A percentile compares a stretch with the other conserved stretches of the same genome.
phyloP scores from a whole-genome alignment of 37 sponge, comb jelly and placozoan species.

The Axinella damicornis region DNA sequence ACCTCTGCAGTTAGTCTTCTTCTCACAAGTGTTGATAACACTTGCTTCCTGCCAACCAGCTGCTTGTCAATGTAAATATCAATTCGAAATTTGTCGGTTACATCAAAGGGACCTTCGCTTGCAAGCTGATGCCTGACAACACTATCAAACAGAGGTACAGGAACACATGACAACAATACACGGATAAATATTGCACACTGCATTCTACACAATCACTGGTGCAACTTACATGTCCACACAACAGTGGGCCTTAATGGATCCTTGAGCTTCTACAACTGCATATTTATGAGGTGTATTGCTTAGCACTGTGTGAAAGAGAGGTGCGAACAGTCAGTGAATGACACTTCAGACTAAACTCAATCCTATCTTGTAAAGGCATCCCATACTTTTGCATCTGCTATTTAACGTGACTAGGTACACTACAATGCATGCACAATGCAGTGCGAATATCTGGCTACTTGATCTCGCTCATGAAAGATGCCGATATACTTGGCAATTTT shows the following conservation, averaged over 20 bases:
- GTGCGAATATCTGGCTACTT: too few relatives aligned
- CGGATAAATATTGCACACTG: neutral
- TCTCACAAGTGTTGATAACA: constrained; percentile 32
- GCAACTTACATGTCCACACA: constrained; percentile 83
- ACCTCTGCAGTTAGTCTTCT: neutral
- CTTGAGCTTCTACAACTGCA: constrained; percentile 63
- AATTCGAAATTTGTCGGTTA: constrained; percentile 65
- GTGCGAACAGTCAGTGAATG: too few relatives aligned
- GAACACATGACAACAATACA: constrained; percentile 3
- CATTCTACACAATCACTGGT: neutral
- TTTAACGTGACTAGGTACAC: too few relatives aligned
- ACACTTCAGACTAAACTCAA: too few relatives aligned
- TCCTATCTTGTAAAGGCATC: too few relatives aligned
- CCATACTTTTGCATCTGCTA: neutral
- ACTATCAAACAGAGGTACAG: neutral
- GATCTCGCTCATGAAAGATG: too few relatives aligned
- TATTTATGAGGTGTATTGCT: constrained; percentile 69
- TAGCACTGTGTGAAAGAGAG: constrained; percentile 48
- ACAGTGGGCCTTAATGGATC: constrained; percentile 61
- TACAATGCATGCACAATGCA: too few relatives aligned
- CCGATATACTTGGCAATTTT: too few relatives aligned
- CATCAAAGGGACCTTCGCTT: constrained; percentile 34
- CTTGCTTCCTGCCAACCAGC: constrained; percentile 62
- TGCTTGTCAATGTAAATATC: constrained; percentile 41
- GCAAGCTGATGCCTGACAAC: constrained; percentile 37